A percentile compares a stretch with the other conserved stretches of the same genome.
Evolutionary conservation across 2,797 vertebrate species (phyloP).

Genomic region (Tenualosa ilisha): DNA sequence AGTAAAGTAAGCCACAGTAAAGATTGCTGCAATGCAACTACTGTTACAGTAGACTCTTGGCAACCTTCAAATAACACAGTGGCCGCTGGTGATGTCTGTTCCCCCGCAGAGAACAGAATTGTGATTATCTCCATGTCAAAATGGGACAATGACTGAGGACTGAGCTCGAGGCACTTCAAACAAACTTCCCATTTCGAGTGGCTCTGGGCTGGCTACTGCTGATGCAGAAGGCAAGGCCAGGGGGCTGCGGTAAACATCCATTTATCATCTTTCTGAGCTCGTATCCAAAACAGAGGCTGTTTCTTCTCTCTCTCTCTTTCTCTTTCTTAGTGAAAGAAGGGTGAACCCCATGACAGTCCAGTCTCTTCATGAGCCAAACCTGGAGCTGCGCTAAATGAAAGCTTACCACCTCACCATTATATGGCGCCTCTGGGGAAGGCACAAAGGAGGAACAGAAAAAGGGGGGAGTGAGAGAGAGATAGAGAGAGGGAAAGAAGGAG

Average conservation of each 20-base stretch:
- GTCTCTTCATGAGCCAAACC: slow-evolving; percentile 12
- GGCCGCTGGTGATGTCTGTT: background rate
- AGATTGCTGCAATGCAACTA: background rate
- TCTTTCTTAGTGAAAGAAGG: too few relatives aligned
- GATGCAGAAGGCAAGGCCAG: background rate
- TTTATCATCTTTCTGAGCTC: background rate
- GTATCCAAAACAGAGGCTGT: background rate
- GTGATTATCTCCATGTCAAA: slow-evolving; percentile 5
- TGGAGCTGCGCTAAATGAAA: background rate
- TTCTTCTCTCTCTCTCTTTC: background rate
- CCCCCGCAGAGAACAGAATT: background rate
- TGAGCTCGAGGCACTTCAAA: background rate
- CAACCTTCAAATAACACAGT: background rate
- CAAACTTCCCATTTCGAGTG: slow-evolving; percentile 14
- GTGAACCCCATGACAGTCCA: background rate
- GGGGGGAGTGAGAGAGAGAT: slow-evolving; percentile 21
- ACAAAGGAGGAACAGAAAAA: background rate
- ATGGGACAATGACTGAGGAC: background rate
- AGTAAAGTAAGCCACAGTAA: background rate
- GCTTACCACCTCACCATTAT: background rate
- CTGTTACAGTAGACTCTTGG: background rate
- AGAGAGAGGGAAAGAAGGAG: background rate
- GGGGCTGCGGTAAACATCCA: slow-evolving; percentile 2
- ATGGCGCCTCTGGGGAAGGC: background rate
- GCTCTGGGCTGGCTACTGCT: slow-evolving; percentile 5